A percentile compares a stretch with the other conserved stretches of the same genome.
phyloP scores from a whole-genome alignment of 1,140 invertebrate species.

The Cydia amplana region DNA sequence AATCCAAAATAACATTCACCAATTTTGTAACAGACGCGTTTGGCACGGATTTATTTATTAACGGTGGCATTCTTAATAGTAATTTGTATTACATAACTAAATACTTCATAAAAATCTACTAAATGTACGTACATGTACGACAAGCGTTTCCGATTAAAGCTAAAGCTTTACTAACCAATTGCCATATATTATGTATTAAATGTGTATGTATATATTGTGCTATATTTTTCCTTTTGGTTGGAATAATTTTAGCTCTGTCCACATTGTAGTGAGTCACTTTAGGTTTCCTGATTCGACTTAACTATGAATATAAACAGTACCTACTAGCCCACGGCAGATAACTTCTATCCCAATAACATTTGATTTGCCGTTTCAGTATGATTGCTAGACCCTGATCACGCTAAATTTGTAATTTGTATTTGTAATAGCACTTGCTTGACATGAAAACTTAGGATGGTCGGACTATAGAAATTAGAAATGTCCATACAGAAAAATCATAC shows the following conservation, averaged over 20 bases:
- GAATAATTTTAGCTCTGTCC: neutral
- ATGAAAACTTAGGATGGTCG: no score
- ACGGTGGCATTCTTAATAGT: neutral
- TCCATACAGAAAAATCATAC: no score
- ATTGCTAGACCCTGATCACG: no score
- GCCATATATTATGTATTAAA: neutral
- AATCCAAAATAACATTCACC: neutral
- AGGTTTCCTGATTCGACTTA: neutral
- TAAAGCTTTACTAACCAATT: neutral
- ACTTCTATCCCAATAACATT: no score
- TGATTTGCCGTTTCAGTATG: no score
- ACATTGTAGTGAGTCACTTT: neutral
- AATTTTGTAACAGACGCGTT: neutral
- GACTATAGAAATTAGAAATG: no score
- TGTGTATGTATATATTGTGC: neutral
- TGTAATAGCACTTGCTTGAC: no score
- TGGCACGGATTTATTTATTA: neutral
- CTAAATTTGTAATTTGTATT: no score
- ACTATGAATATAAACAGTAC: neutral
- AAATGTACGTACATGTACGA: neutral
- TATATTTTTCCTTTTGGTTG: neutral
- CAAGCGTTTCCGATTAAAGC: neutral
- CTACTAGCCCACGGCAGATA: no score
- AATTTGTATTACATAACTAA: neutral
- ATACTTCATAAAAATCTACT: neutral